Base-by-base conservation (phyloP, 2,113 vertebrate genomes). In the Tachuris rubrigastra region DNA sequence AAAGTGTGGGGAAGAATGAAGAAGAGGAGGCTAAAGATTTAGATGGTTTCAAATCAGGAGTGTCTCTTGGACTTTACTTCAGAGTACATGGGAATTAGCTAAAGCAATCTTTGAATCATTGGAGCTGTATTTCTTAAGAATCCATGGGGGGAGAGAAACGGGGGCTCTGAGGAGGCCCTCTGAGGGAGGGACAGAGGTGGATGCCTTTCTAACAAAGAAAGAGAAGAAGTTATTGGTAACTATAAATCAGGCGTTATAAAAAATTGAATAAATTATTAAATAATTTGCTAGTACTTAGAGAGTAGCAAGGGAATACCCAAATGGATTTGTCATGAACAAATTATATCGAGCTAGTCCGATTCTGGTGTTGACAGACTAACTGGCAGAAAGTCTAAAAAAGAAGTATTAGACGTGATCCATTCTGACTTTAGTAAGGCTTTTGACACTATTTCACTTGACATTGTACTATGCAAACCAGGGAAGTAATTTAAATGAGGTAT, bases 391-490 rank as follows among this genome's bases (percentile, higher is more conserved):
- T 58, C 77, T 85, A 49, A 68, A 60, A 81, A 81, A 71, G 42
- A 89, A 68, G 46, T 60, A 65, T 33, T 79, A 62, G 56, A 94
- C 0, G 3, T 95, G 91, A 96, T 96, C n/a, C 18, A 33, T 85
- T 92, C 52, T 93, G 95, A 95, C 89, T 92, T 95, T 13, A 52
- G 86, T 75, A 85, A 72, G 69, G 33, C 77, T 94, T 95, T 89
- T 95, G 93, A 97, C 74, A 66, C 81, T 95, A 87, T 95, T 94
- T 79, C 49, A 39, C n/a, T 89, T 95, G 93, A 93, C 91, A 53
- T 47, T 65, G 69, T 87, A 62, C 91, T 85, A 9, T 75, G 75
- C 87, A 82, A 95, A 87, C 37, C 44, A 75, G 44, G 58, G 62
- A 82, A 84, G 39, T 52, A 86, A 31, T 87, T 60, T 84, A 74